A percentile compares a stretch with the other conserved stretches of the same genome.
Conservation (phyloP, 2,888 invertebrate genomes). For the Agrotis puta region DNA sequence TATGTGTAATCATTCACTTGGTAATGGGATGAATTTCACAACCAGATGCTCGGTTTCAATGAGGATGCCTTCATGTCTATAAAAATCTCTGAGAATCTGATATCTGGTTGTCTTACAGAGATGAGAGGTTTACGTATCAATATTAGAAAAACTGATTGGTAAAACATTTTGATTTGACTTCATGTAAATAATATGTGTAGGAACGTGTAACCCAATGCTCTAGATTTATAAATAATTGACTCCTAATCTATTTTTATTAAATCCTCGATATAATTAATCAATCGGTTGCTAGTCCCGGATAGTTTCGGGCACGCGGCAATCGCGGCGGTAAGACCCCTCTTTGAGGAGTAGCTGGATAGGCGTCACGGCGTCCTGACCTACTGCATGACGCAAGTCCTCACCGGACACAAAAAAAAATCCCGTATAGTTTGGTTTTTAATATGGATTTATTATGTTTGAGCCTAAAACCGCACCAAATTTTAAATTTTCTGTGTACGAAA, state of each 20-base stretch:
- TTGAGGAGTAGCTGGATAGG: no score
- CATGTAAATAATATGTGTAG: no score
- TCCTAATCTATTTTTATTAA: slow-evolving; percentile 10
- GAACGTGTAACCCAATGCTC: slow-evolving; percentile 12
- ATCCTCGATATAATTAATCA: slow-evolving; percentile 14
- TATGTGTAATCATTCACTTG: slow-evolving; percentile 73
- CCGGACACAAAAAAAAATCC: no score
- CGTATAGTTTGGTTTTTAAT: no score
- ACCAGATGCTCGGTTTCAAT: slow-evolving; percentile 33
- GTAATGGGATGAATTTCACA: slow-evolving; percentile 64
- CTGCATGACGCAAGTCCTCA: no score
- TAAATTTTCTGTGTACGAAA: no score
- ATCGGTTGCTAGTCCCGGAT: slow-evolving; percentile 3
- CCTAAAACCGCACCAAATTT: no score
- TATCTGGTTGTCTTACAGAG: background rate
- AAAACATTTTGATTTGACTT: slow-evolving; percentile 11
- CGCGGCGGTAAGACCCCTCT: no score
- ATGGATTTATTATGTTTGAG: no score
- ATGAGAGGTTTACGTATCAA: background rate
- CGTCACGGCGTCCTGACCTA: no score
- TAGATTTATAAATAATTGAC: slow-evolving; percentile 16
- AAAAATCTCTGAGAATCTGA: background rate
- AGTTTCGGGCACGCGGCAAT: no score
- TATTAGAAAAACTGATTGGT: no score
- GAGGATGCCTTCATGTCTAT: slow-evolving; percentile 17